Base-by-base conservation (phyloP, 1,140 invertebrate species). In the Apis laboriosa region DNA sequence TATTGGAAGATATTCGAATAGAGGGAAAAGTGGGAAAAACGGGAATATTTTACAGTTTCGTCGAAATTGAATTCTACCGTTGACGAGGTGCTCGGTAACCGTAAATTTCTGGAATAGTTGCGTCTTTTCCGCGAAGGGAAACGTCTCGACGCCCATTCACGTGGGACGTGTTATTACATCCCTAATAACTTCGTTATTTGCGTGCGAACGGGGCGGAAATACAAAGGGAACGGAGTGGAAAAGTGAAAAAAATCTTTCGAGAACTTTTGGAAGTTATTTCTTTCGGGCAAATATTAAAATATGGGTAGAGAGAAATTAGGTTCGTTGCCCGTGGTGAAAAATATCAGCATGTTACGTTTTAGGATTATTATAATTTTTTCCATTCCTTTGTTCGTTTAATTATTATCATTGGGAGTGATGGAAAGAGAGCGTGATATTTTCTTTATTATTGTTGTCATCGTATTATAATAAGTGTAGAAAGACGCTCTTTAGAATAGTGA, bases 161-260 rank as follows among this genome's bases (percentile, higher is more conserved):
- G 34, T 19, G 17, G 55, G 70, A 74, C 13, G 15, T 58, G 68
- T 74, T 58, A 56, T 56, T 74, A 77, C 55, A 28, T 56, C 49
- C 15, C 61, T 64, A 64, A 58, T 74, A 74, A 85, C 55, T 85
- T 85, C 24, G 68, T 83, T 67, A 77, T 67, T 84, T 73, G 28
- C 7, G 13, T 24, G 64, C 43, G 56, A 55, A 76, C 28, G 74
- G 56, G 71, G 74, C 21, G 21, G 61, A 75, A 60, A 66, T 73
- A 85, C 73, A 70, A 85, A 80, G 49, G 53, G 24, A 17, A 11
- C 12, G 9, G 12, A 56, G 60, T 3, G 55, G 56, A 21, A n/a
- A 56, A 67, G 34, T 43, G 70, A 70, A 17, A 68, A 43, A 84
- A 84, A 80, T 60, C 61, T 85, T 79, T 73, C 56, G 34, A 79